These are phyloP conservation scores for Poecilia gillii DNA, from an alignment of 2,797 vertebrate genomes.

Conservation along the genomic window DNA sequence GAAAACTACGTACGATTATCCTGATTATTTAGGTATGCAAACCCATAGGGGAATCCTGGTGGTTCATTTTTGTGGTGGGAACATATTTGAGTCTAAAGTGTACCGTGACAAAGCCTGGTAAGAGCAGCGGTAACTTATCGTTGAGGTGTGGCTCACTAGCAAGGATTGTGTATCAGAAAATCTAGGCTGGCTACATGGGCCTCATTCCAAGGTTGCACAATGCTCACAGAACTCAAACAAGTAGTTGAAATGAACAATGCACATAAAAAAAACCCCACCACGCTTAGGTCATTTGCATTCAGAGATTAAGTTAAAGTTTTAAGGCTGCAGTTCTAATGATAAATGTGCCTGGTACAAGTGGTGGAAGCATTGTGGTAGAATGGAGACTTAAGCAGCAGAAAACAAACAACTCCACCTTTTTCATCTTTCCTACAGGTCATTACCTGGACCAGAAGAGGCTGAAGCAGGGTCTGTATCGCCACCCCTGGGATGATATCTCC, in stretches of 20 bases:
- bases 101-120: background rate
- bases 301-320: background rate
- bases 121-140: background rate
- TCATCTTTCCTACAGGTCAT: slow-evolving; percentile 82
- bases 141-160: background rate
- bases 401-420: background rate
- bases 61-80: background rate
- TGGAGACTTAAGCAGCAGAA: background rate
- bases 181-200: background rate
- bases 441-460: slow-evolving; percentile 98
- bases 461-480: slow-evolving; percentile 96
- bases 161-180: background rate
- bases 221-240: background rate
- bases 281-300: background rate
- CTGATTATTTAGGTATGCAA: background rate
- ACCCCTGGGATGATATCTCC: slow-evolving; percentile 98
- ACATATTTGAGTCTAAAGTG: background rate
- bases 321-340: background rate
- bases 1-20: background rate
- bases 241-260: background rate
- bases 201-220: background rate
- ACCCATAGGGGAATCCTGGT: background rate
- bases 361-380: background rate
- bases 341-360: background rate
- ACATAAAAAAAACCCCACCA: background rate